Evolutionary conservation across 2,113 vertebrate genomes (phyloP).

Genomic region (Chiloscyllium plagiosum): DNA sequence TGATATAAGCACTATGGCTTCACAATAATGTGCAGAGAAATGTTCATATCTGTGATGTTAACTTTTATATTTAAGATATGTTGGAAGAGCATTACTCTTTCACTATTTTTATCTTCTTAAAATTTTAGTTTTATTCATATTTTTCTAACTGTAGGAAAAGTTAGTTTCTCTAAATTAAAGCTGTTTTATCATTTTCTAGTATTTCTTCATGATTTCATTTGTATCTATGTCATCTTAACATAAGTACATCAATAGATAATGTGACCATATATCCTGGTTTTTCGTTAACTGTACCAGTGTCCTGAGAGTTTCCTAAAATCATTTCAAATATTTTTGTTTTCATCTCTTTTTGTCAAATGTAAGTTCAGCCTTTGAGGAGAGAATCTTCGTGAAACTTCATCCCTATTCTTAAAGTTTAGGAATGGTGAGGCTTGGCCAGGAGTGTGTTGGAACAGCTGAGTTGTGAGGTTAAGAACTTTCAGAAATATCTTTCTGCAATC

Average conservation of each 20-base stretch:
- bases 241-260: background rate
- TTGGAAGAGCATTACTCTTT: too few relatives aligned
- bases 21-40: background rate
- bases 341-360: too few relatives aligned
- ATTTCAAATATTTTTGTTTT: too few relatives aligned
- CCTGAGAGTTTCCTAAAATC: too few relatives aligned
- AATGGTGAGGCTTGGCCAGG: too few relatives aligned
- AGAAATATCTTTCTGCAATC: background rate
- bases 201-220: background rate
- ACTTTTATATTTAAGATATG: background rate
- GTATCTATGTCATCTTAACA: background rate
- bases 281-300: too few relatives aligned
- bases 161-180: slow-evolving; percentile 15
- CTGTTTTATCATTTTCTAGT: background rate
- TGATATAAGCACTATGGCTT: background rate
- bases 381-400: too few relatives aligned
- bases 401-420: background rate
- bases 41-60: background rate
- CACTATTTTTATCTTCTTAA: background rate
- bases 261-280: too few relatives aligned
- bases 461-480: background rate
- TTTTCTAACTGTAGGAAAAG: background rate
- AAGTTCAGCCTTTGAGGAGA: too few relatives aligned
- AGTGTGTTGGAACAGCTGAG: too few relatives aligned
- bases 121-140: background rate